Evolutionary conservation across 2,888 invertebrate genomes (phyloP), one percentile per base, ranked within the genome.

Genomic region (Anticlea derivata): DNA sequence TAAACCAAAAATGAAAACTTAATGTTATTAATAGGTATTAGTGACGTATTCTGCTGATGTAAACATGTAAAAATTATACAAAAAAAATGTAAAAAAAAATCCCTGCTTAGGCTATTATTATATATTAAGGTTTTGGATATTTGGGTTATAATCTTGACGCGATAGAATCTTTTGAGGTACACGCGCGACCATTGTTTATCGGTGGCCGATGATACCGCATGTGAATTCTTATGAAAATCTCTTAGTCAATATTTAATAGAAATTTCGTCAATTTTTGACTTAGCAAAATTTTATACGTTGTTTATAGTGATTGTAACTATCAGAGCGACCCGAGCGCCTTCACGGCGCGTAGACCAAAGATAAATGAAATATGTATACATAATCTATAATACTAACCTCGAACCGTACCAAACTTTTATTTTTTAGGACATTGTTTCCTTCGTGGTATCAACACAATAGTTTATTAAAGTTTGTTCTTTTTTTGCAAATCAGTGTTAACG

Each of bases 281-380:
- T 88, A 90, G 88, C 85, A 83, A 89, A 90, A 87, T 90, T 90
- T 90, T 90, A 88, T 88, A 89, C 86, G 76, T 89, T 86, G 81
- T 88, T 86, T 88, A 86, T 88, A 84, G 78, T 77, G 66, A 84
- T 75, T 80, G 72, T 84, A 80, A 81, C 75, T 81, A 73, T 80
- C 84, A 80, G 75, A 83, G 73, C 75, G 73, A 60, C 83, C 86
- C 83, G 86, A 78, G 72, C 77, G 81, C 85, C 81, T 30, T 13
- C 47, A 78, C 80, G 80, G 80, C 77, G 81, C 80, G 75, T 80
- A 89, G 84, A 90, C 90, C 90, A 90, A 90, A 90, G 89, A 62
- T 62, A 62, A 74, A 86, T 84, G 82, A 85, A 79, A 78, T 79
- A 81, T n/a, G n/a, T n/a, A n/a, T 84, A 86, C 83, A 82, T 85